Conservation (phyloP, 1,140 invertebrate genomes). For the Drosophila ironensis region DNA sequence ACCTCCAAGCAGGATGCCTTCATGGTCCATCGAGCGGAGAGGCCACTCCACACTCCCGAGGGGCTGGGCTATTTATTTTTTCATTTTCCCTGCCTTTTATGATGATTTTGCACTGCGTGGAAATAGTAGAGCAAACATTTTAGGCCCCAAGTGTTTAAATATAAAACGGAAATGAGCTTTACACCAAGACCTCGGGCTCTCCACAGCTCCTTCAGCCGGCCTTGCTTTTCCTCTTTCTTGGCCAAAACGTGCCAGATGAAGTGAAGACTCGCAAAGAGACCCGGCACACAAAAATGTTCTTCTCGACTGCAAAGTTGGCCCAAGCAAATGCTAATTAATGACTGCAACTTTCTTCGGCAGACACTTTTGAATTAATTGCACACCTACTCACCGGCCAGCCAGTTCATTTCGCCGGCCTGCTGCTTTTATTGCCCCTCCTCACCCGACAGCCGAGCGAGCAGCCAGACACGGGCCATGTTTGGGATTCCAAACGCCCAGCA, state of each 20-base stretch:
- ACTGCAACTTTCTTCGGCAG: constrained; percentile 64
- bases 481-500: constrained; percentile 28
- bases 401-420: constrained; percentile 34
- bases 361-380: constrained; percentile 68
- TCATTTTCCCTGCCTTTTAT: constrained; percentile 74
- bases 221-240: constrained; percentile 24
- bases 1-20: constrained; percentile 22
- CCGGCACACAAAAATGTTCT: too few relatives aligned
- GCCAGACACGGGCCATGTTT: constrained; percentile 52
- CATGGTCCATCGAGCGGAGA: constrained; percentile 3
- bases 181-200: constrained; percentile 26
- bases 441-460: constrained; percentile 27
- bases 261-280: constrained; percentile 20
- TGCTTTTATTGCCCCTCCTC: constrained; percentile 30
- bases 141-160: constrained; percentile 80
- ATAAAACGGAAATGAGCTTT: constrained; percentile 80
- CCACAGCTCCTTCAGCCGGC: constrained; percentile 2
- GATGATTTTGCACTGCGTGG: constrained; percentile 72
- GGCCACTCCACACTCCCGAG: constrained; percentile 18
- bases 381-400: constrained; percentile 16
- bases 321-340: constrained; percentile 69
- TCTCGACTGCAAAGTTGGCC: not conserved
- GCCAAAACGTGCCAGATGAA: constrained; percentile 66
- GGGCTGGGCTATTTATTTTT: constrained; percentile 66
- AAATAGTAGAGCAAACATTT: constrained; percentile 75